These are phyloP conservation scores for Triplophysa siluroides DNA, from an alignment of 2,113 vertebrate species.

Conservation along the genomic window DNA sequence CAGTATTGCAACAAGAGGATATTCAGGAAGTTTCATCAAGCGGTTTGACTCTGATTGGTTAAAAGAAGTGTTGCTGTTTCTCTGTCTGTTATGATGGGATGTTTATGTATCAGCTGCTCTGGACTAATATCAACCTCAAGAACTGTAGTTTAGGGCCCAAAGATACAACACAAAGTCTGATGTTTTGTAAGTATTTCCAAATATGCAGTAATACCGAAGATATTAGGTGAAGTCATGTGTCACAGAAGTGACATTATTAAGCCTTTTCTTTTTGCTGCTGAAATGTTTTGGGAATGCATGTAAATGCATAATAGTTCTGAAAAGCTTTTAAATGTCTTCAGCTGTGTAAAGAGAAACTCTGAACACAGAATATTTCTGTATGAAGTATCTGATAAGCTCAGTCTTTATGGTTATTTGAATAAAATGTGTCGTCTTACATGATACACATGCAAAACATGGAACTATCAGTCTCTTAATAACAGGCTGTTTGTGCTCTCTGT, in stretches of 20 bases:
- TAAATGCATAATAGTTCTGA: neutral
- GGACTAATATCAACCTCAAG: neutral
- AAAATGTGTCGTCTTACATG: neutral
- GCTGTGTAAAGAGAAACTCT: neutral
- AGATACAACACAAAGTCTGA: neutral
- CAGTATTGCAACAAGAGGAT: constrained; percentile 3
- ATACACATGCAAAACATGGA: constrained; percentile 28
- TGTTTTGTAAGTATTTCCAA: neutral
- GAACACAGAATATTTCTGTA: constrained; percentile 2
- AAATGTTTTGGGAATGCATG: neutral
- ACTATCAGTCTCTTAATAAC: neutral
- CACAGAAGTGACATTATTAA: too few species aligned
- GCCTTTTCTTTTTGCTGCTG: too few species aligned
- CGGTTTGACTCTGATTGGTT: constrained; percentile 8
- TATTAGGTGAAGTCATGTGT: too few species aligned
- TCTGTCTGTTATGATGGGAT: neutral
- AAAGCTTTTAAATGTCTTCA: neutral
- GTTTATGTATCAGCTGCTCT: neutral
- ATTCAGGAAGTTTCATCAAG: constrained; percentile 2
- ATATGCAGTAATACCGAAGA: too few species aligned
- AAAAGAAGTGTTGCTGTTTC: neutral
- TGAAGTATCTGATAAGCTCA: constrained; percentile 12
- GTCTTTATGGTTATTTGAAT: constrained; percentile 13
- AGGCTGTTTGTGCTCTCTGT: neutral
- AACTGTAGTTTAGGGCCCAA: constrained; percentile 1